Evolutionary conservation across 2,888 invertebrate genomes (phyloP).

Genomic region (Trilocha varians): DNA sequence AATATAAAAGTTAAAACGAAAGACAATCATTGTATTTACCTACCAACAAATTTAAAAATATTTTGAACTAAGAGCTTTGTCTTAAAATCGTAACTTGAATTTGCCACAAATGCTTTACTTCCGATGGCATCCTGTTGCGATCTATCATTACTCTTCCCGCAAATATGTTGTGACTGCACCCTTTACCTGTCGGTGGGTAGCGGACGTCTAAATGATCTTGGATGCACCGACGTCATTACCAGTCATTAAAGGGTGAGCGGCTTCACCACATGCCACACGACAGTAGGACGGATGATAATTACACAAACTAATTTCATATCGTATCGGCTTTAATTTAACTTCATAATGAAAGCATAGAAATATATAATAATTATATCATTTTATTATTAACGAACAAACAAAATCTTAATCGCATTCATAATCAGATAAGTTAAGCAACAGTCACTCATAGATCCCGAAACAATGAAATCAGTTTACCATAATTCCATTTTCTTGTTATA

Average conservation of each 20-base stretch:
- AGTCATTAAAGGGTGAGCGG: constrained; percentile 44
- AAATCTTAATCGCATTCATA: too few relatives aligned
- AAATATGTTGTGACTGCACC: constrained; percentile 67
- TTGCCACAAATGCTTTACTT: constrained; percentile 57
- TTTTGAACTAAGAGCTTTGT: neutral
- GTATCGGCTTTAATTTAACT: neutral
- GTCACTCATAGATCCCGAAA: too few relatives aligned
- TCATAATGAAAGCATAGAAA: neutral
- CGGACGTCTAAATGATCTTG: constrained; percentile 40
- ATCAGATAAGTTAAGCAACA: too few relatives aligned
- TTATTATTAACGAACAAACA: too few relatives aligned
- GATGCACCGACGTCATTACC: constrained; percentile 36
- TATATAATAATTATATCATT: neutral
- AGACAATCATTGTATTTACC: too few relatives aligned
- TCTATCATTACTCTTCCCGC: constrained; percentile 65
- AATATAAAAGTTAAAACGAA: too few relatives aligned
- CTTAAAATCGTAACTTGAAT: constrained; percentile 43
- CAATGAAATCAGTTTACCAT: too few relatives aligned
- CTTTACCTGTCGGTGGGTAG: constrained; percentile 37
- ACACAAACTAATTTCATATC: neutral
- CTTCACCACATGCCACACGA: constrained; percentile 29
- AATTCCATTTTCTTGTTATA: too few relatives aligned
- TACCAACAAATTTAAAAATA: too few relatives aligned
- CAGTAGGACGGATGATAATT: neutral
- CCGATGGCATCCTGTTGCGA: constrained; percentile 47